Base-by-base conservation (phyloP, 2,888 invertebrate genomes). In the Cephus nigrinus region DNA sequence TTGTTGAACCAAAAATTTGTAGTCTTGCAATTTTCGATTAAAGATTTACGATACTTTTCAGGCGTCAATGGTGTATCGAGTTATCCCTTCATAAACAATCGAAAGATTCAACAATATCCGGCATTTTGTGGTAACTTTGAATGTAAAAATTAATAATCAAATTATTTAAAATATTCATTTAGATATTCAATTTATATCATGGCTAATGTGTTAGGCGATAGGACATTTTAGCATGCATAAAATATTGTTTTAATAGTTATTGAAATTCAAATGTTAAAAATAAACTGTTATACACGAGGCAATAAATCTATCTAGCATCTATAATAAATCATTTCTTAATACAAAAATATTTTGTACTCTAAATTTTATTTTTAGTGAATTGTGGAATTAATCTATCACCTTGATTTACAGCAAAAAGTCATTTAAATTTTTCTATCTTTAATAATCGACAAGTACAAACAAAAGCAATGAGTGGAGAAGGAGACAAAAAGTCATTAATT, bases 381-480 rank as follows among this genome's bases (percentile, higher is more conserved):
- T 55, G 23, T 55, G 2, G 2, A 55, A 69, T 40, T 32, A 36
- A 32, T 73, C 15, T 73, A 23, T 55, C 9, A 0, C 9, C 5
- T 55, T 75, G 75, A 33, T 75, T 75, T 77, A n/a, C 68, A 74
- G 75, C 74, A 69, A 69, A 74, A 75, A 32, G 71, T 69, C 55
- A 36, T 32, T 69, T 33, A 23, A 15, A 55, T 33, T 72, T 76
- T 69, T 80, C 78, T 32, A 73, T 40, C 15, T 73, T 69, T 68
- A 31, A 15, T 32, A n/a, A 33, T 75, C 34, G 55, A 34, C 15
- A 74, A 11, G 3, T 69, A 36, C 72, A 73, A 68, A 74, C 73
- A 12, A 78, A 79, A 76, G 72, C 69, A 4, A 86, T 85, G 84
- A 80, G 79, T 83, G 84, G 81, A 23, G 79, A 83, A 76, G 81